These are phyloP conservation scores for Nettapus auritus DNA, from an alignment of 2,113 vertebrate species.

Conservation along the genomic window DNA sequence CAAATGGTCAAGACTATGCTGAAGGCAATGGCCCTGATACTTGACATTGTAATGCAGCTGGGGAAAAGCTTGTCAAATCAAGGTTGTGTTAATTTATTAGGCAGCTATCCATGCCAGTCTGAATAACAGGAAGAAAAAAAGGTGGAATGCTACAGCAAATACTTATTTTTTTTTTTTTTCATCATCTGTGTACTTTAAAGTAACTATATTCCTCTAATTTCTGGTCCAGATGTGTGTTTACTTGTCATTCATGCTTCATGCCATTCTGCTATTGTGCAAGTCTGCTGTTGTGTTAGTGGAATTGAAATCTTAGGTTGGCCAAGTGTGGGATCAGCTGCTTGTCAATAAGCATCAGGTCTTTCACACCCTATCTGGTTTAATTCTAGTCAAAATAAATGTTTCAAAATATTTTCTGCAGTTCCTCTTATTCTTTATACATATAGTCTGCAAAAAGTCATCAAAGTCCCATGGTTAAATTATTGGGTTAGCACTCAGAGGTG, in stretches of 20 bases:
- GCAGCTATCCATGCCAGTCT: background rate
- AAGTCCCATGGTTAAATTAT: background rate
- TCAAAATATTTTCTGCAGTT: background rate
- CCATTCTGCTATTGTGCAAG: background rate
- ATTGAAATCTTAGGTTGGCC: background rate
- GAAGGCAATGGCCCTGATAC: slow-evolving; percentile 14
- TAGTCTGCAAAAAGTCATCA: background rate
- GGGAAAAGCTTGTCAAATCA: slow-evolving; percentile 58
- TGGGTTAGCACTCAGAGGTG: background rate
- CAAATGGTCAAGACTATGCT: slow-evolving; percentile 53
- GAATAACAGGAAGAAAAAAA: slow-evolving; percentile 16
- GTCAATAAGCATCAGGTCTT: background rate
- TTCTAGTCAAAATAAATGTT: background rate
- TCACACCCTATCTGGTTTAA: background rate
- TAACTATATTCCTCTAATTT: background rate
- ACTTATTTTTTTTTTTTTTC: too few relatives aligned
- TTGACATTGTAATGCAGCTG: slow-evolving; percentile 30
- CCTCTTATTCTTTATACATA: background rate
- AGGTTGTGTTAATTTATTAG: slow-evolving; percentile 60
- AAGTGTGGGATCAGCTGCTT: background rate
- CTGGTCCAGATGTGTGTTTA: background rate
- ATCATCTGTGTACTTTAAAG: background rate
- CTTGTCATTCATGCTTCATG: background rate
- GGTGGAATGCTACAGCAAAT: slow-evolving; percentile 14
- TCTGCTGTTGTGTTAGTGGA: background rate